Percentiles rank a stretch among this genome's conserved stretches.
phyloP scores from a whole-genome alignment of 2,113 vertebrate genomes.

The Rostratula benghalensis region DNA sequence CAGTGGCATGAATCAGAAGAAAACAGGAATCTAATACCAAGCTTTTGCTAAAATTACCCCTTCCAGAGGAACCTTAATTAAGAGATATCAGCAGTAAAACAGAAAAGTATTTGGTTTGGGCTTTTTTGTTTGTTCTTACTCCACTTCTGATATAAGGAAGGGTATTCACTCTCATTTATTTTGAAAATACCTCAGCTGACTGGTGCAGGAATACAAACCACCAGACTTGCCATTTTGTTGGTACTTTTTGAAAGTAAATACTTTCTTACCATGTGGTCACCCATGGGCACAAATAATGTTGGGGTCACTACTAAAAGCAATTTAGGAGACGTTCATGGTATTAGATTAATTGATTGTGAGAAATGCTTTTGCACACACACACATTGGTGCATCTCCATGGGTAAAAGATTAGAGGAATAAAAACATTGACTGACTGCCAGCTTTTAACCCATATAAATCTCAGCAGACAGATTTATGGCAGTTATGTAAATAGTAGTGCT shows the following conservation, averaged over 20 bases:
- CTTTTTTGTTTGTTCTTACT: not conserved
- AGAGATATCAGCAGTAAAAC: not conserved
- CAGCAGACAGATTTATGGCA: not conserved
- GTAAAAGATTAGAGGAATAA: not conserved
- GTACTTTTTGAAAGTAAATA: not conserved
- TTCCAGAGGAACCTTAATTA: not conserved
- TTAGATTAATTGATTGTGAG: not conserved
- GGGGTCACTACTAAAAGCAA: accelerated
- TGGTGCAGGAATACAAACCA: not conserved
- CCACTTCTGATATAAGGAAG: not conserved
- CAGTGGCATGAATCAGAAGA: not conserved
- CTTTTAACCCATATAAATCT: not conserved
- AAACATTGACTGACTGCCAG: not conserved
- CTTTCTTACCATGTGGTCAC: not conserved
- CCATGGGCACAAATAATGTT: not conserved
- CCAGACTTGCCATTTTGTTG: not conserved
- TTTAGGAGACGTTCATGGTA: not conserved
- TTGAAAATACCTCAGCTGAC: not conserved
- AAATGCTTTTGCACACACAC: not conserved
- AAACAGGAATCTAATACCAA: not conserved
- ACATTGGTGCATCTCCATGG: not conserved
- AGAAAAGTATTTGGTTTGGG: not conserved
- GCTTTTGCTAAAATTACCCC: not conserved
- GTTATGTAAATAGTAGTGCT: not conserved
- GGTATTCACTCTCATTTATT: not conserved